These are phyloP conservation scores for Eumeta japonica DNA, from an alignment of 1,140 invertebrate species.

Conservation along the genomic window DNA sequence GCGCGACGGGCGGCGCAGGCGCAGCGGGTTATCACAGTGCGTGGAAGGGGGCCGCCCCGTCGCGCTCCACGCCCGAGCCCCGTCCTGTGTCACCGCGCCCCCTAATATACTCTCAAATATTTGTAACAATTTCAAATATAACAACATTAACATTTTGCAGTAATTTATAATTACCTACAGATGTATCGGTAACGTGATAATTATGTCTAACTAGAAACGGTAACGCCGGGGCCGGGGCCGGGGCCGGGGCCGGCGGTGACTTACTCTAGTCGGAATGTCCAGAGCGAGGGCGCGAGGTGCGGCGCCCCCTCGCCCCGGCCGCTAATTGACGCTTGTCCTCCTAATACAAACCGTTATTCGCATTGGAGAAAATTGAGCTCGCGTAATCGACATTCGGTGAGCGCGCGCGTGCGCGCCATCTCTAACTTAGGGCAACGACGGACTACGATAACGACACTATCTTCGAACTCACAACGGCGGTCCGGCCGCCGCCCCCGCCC, in stretches of 20 bases:
- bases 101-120: constrained; percentile 59
- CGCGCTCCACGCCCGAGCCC: too few species aligned
- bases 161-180: constrained; percentile 40
- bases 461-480: too few species aligned
- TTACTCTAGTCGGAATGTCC: constrained; percentile 13
- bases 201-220: constrained; percentile 33
- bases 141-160: constrained; percentile 55
- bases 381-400: constrained; percentile 10
- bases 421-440: too few species aligned
- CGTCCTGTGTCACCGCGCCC: too few species aligned
- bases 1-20: constrained; percentile 6
- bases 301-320: background rate
- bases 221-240: background rate
- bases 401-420: too few species aligned
- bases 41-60: too few species aligned
- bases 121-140: constrained; percentile 60
- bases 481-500: too few species aligned
- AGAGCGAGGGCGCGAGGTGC: constrained; percentile 10
- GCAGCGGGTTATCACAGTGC: constrained; percentile 4
- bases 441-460: too few species aligned
- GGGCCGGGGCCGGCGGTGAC: constrained; percentile 4
- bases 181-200: constrained; percentile 25
- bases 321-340: background rate
- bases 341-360: too few species aligned
- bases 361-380: too few species aligned